A percentile compares a stretch with the other conserved stretches of the same genome.
Conservation (phyloP, 2,888 invertebrate genomes). For the Watsonalla cultraria region DNA sequence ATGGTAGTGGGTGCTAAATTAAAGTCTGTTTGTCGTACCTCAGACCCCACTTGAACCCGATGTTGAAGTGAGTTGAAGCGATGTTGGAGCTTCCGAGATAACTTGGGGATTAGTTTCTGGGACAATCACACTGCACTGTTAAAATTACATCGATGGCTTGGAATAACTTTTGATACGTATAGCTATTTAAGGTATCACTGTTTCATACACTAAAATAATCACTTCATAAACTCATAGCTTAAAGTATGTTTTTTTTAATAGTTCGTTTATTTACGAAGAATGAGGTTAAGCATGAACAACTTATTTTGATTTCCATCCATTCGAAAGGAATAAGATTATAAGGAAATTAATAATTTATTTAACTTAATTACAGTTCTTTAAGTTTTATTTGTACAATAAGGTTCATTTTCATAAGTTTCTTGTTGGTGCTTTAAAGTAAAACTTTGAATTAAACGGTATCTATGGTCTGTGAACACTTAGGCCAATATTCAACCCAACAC, state of each 20-base stretch:
- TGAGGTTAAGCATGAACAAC: no score
- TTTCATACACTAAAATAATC: no score
- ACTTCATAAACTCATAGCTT: no score
- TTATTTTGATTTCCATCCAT: no score
- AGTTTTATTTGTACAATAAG: no score
- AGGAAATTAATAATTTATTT: no score
- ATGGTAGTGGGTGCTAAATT: constrained; percentile 43
- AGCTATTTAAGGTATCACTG: not conserved
- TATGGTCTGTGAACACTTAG: constrained; percentile 12
- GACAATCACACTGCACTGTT: constrained; percentile 39
- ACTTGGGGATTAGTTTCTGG: constrained; percentile 48
- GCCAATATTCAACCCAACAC: constrained; percentile 44
- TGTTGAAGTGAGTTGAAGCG: constrained; percentile 35
- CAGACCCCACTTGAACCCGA: constrained; percentile 36
- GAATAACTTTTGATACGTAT: constrained; percentile 11
- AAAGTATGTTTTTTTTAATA: no score
- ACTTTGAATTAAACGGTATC: constrained; percentile 1
- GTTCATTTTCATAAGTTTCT: no score
- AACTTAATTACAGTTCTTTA: no score
- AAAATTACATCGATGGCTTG: constrained; percentile 26
- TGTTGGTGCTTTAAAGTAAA: not conserved
- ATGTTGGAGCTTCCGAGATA: constrained; percentile 33
- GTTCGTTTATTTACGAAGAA: no score
- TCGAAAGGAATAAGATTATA: no score
- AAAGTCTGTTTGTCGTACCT: constrained; percentile 36